Conservation (phyloP, 64 coral and sea anemone species). For the Astreopora myriophthalma region DNA sequence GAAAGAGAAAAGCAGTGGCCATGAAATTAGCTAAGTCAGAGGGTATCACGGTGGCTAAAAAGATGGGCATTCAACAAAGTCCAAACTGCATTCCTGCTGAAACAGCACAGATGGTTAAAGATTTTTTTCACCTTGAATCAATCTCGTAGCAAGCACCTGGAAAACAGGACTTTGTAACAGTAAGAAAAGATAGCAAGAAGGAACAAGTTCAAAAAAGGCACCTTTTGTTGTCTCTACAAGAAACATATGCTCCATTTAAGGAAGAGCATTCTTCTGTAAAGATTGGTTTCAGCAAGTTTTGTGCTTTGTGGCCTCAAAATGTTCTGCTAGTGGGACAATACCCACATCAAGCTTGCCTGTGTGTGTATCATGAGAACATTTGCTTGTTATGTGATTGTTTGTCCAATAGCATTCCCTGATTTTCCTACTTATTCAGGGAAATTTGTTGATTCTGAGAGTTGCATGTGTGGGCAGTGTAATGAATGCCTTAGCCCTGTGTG, state of each 20-base stretch:
- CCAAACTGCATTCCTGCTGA: not conserved
- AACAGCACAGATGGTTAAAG: not conserved
- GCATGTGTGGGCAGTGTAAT: conserved; percentile 66
- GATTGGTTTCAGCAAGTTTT: conserved; percentile 60
- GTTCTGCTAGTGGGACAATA: conserved; percentile 67
- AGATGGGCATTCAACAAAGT: not conserved
- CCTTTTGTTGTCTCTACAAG: conserved; percentile 19
- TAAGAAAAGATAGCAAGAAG: not conserved
- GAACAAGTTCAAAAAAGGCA: conserved; percentile 22
- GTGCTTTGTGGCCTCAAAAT: conserved; percentile 44
- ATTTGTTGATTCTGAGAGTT: conserved; percentile 72
- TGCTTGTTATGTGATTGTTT: conserved; percentile 72
- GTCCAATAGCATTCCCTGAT: conserved; percentile 55
- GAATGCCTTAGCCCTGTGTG: conserved; percentile 51
- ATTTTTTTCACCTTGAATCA: conserved; percentile 28
- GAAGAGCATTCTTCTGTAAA: conserved; percentile 23
- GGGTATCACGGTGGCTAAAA: not conserved
- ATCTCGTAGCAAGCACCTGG: conserved; percentile 29
- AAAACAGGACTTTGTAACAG: not conserved
- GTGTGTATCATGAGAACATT: conserved; percentile 76
- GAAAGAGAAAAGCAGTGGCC: conserved; percentile 43
- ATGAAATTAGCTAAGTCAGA: conserved; percentile 13
- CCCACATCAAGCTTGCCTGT: conserved; percentile 71
- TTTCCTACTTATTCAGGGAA: conserved; percentile 52
- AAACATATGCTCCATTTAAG: conserved; percentile 27